Evolutionary conservation across 2,797 vertebrate species (phyloP).

Genomic region (Enteromius thamalakanensis): DNA sequence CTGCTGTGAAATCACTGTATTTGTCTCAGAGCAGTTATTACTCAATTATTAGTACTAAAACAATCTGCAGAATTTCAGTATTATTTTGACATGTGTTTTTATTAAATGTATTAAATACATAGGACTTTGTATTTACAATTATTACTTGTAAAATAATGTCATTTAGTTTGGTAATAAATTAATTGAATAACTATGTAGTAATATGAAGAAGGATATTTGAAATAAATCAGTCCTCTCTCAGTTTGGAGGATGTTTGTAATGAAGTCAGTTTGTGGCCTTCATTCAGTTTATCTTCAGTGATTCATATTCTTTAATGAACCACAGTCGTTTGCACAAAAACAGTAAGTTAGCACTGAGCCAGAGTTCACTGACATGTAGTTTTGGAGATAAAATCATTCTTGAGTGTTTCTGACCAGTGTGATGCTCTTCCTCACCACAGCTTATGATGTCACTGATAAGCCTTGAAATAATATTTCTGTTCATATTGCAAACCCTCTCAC

Average conservation of each 20-base stretch:
- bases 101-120: neutral
- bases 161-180: neutral
- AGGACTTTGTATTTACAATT: neutral
- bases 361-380: too few relatives aligned
- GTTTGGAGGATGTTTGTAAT: neutral
- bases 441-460: neutral
- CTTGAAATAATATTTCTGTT: neutral
- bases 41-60: constrained; percentile 35
- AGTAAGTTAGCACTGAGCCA: too few relatives aligned
- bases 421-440: neutral
- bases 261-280: neutral
- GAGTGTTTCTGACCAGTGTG: neutral
- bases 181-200: constrained; percentile 13
- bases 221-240: neutral
- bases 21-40: neutral
- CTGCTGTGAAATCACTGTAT: neutral
- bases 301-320: too few relatives aligned
- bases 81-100: neutral
- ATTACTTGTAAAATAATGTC: neutral
- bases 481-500: neutral
- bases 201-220: neutral
- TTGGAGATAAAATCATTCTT: too few relatives aligned
- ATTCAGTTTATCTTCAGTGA: too few relatives aligned
- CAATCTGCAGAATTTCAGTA: neutral
- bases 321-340: too few relatives aligned